Evolutionary conservation across 2,888 invertebrate genomes (phyloP), one percentile per base, ranked within the genome.

Genomic region (Dascillus cervinus): DNA sequence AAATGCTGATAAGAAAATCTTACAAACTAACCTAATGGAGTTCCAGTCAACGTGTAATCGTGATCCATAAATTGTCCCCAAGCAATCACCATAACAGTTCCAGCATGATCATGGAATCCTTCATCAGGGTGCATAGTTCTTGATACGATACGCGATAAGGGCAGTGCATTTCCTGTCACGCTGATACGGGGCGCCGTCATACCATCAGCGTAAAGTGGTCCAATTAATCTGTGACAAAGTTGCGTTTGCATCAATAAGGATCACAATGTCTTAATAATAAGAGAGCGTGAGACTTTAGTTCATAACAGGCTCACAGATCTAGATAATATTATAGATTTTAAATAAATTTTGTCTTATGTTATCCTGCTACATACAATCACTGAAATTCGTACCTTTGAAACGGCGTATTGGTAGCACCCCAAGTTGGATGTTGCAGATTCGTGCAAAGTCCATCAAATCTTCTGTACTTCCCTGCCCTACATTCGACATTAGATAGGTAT

Each of bases 1-100:
- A 17, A 17, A n/a, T n/a, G n/a, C n/a, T n/a, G n/a, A n/a, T n/a
- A n/a, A n/a, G n/a, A n/a, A n/a, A n/a, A n/a, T n/a, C n/a, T n/a
- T n/a, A n/a, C n/a, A n/a, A n/a, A n/a, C n/a, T n/a, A n/a, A 89
- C 89, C 89, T 42, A 90, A 70, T 22, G 90, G 88, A 13, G 89
- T 90, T 46, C 77, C 90, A 32, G 89, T 89, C 20, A 90, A 73
- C 3, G 90, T 90, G 52, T 86, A 87, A 64, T 91, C 91, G 69
- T 92, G 91, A 66, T 91, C 91, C 79, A 91, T 88, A 66, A 91
- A 90, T 66, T 91, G 91, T 50, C 91, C 91, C 91, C 91, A 92
- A 33, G 90, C 89, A 49, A 87, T 85, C 34, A 91, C 81, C 84
- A 91, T 87, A 50, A 90, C 88, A 14, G 91, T 91, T 29, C 90